Conservation (phyloP, 2,797 vertebrate genomes). For the Galagoides demidoff region DNA sequence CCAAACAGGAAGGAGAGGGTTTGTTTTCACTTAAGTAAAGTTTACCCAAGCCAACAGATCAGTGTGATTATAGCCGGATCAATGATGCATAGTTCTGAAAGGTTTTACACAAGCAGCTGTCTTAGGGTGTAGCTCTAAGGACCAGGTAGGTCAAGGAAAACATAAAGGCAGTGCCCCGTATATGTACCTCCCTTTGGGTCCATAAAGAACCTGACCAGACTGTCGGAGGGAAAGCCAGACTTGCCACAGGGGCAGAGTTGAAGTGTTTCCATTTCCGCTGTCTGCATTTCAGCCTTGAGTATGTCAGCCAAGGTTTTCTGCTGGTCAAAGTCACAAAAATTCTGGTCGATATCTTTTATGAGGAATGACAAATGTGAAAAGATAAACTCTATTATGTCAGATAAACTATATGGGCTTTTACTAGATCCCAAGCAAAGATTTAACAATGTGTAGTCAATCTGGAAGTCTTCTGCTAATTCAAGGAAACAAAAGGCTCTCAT, state of each 20-base stretch:
- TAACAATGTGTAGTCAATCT: conserved; percentile 69
- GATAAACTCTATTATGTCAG: conserved; percentile 72
- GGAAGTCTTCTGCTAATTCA: conserved; percentile 67
- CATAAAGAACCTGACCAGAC: conserved; percentile 65
- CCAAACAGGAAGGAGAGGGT: conserved; percentile 65
- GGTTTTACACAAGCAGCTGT: conserved; percentile 34
- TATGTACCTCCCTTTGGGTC: conserved; percentile 68
- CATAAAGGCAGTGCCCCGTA: conserved; percentile 55
- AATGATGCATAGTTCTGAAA: conserved; percentile 62
- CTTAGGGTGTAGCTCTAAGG: conserved; percentile 63
- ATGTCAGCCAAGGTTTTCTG: conserved; percentile 64
- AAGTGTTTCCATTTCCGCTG: conserved; percentile 67
- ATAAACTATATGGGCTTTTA: conserved; percentile 70
- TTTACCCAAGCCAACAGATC: conserved; percentile 47
- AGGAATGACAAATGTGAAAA: conserved; percentile 74
- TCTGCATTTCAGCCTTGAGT: conserved; percentile 61
- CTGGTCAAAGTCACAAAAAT: conserved; percentile 74
- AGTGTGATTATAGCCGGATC: conserved; percentile 43
- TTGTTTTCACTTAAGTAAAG: conserved; percentile 74
- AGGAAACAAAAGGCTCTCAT: conserved; percentile 57
- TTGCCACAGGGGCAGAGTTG: conserved; percentile 46
- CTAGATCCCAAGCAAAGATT: conserved; percentile 69
- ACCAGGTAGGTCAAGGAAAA: conserved; percentile 74
- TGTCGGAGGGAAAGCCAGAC: conserved; percentile 59
- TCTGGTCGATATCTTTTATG: conserved; percentile 63